phyloP scores from a whole-genome alignment of 1,140 invertebrate genomes.

The Delia radicum region DNA sequence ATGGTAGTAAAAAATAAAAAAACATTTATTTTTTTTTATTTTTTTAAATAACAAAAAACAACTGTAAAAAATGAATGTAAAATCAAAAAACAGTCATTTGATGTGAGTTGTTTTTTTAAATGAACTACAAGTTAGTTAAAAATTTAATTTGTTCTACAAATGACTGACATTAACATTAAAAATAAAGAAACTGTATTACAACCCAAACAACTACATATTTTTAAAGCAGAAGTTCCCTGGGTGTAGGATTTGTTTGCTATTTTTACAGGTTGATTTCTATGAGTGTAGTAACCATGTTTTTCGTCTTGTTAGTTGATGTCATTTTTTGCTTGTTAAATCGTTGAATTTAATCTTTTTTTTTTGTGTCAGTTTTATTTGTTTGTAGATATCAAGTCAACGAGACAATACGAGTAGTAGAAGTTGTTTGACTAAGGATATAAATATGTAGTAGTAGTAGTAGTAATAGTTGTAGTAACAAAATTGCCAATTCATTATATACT shows the following conservation, averaged over 20 bases:
- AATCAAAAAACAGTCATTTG: no score
- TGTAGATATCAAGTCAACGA: background rate
- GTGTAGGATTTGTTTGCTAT: background rate
- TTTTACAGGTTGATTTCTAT: background rate
- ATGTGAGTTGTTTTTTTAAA: no score
- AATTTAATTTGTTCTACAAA: background rate
- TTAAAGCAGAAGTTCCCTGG: no score
- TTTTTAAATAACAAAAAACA: no score
- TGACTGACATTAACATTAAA: background rate
- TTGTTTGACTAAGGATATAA: background rate
- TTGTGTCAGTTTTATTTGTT: background rate
- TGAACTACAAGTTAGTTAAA: no score
- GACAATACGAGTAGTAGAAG: background rate
- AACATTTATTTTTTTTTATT: no score
- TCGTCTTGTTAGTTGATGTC: no score
- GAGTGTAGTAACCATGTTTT: background rate
- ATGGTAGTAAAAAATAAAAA: no score
- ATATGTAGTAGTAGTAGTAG: background rate
- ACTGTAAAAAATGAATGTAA: no score
- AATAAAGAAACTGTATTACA: background rate
- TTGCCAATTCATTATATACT: constrained; percentile 14
- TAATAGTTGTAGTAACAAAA: background rate
- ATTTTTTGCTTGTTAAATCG: background rate
- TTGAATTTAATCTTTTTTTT: background rate
- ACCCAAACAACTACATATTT: no score